Base-by-base conservation (phyloP, 2,113 vertebrate species). In the Callaeas wilsoni region DNA sequence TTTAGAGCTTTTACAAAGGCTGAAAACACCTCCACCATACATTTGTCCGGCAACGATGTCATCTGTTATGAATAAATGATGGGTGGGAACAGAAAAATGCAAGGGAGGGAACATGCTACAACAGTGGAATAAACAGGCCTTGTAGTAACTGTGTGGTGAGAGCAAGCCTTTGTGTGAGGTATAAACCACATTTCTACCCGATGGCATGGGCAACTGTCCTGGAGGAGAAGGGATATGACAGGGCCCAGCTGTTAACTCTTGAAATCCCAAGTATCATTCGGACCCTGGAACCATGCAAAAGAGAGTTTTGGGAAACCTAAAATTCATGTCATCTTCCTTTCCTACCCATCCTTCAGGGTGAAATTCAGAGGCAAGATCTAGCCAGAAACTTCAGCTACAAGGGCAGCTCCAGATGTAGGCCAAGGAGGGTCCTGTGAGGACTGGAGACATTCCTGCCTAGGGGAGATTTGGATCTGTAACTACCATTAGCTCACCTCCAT, bases 1-100 rank as follows among this genome's bases (percentile, higher is more conserved):
- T 83, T 71, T 67, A 76, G 26, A 78, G 68, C 22, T 86, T 71
- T 94, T 86, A 59, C 27, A 84, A 50, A 62, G 41, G 23, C 57
- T 92, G 53, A 55, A 78, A 75, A 79, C 80, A 96, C 90, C 86
- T 96, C 68, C 73, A 49, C 7, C 23, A 33, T 60, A 35, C 69
- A 59, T 76, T 89, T 49, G 26, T 74, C 60, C 32, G 35, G 50
- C 30, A 93, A 67, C 1, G 0, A 76, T 84, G 41, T 85, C 68
- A 93, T 92, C 86, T 96, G 90, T 81, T 90, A 64, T 57, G 60
- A 95, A 92, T 78, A 92, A 96, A 84, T 46, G 47, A 46, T 94
- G 76, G 52, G 52, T 74, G 83, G 82, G 50, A 85, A 70, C 42
- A 80, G 55, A 85, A 95, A 62, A 93, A 74, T 37, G 65, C 47